Conservation (phyloP, 2,888 invertebrate species). For the Dyspetes luteomarginatus region DNA sequence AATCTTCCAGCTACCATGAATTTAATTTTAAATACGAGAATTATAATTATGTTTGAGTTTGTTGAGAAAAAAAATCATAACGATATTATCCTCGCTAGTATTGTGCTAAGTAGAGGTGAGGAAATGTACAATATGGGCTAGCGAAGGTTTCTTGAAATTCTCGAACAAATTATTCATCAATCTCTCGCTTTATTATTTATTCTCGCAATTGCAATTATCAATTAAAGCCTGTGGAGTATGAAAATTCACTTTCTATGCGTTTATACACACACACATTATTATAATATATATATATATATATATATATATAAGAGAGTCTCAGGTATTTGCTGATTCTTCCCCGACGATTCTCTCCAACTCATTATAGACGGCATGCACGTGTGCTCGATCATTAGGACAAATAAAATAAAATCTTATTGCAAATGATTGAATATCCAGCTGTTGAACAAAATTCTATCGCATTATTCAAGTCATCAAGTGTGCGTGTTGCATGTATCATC, state of each 20-base stretch:
- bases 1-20: too few relatives aligned
- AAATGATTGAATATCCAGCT: slow-evolving; percentile 25
- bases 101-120: not conserved
- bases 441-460: slow-evolving; percentile 32
- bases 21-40: too few relatives aligned
- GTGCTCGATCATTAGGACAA: slow-evolving; percentile 39
- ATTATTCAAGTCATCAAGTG: not conserved
- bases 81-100: not conserved
- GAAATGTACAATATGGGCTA: not conserved
- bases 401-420: slow-evolving; percentile 38
- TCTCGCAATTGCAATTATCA: slow-evolving; percentile 17
- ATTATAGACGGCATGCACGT: slow-evolving; percentile 17
- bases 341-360: slow-evolving; percentile 40
- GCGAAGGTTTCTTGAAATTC: slow-evolving; percentile 20
- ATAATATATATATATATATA: not conserved
- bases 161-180: not conserved
- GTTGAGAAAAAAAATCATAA: too few relatives aligned
- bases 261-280: too few relatives aligned
- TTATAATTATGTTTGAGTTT: too few relatives aligned
- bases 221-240: slow-evolving; percentile 7
- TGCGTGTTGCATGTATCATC: not conserved
- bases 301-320: not conserved
- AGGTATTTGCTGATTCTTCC: slow-evolving; percentile 5
- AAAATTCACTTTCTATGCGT: slow-evolving; percentile 26
- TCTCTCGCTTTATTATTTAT: slow-evolving; percentile 11